Base-by-base conservation (phyloP, 2,888 invertebrate species). In the Salticus scenicus region DNA sequence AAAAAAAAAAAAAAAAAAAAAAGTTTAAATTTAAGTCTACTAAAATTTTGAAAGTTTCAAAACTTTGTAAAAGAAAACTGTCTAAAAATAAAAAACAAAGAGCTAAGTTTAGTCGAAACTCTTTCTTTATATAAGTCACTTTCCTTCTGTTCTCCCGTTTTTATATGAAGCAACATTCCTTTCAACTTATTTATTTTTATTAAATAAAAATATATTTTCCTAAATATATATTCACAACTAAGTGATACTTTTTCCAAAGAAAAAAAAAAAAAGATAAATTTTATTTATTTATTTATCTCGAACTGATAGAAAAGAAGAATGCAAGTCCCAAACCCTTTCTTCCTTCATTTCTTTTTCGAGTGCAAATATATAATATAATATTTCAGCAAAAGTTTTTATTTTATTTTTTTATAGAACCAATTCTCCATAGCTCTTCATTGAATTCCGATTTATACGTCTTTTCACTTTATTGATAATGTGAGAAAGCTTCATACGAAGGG, bases 161-260 rank as follows among this genome's bases (percentile, higher is more conserved):
- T n/a, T 47, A 28, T 28, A 64, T 64, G 64, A 64, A 64, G 64
- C 30, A 64, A n/a, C 64, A 30, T 64, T 64, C 14, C 41, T 41
- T 30, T 20, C 20, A 47, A 14, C 20, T 42, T 71, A 57, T 77
- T 57, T 37, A 37, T 41, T 76, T 83, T 83, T 77, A 76, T 83
- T 76, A 71, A 77, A 82, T 66, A 72, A 82, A 33, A n/a, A n/a
- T n/a, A n/a, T n/a, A n/a, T n/a, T n/a, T n/a, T n/a, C n/a, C n/a
- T 64, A 72, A 70, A 82, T 72, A 73, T 83, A 83, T 83, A 76
- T 83, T 83, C 72, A 71, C 71, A 83, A 37, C 71, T 83, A 76
- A 83, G 83, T 83, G 76, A 83, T 71, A 83, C 33, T 74, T 78
- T 82, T 66, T n/a, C n/a, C n/a, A n/a, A n/a, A n/a, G n/a, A n/a